Base-by-base conservation (phyloP, 2,888 invertebrate species). In the Andrena dorsata region DNA sequence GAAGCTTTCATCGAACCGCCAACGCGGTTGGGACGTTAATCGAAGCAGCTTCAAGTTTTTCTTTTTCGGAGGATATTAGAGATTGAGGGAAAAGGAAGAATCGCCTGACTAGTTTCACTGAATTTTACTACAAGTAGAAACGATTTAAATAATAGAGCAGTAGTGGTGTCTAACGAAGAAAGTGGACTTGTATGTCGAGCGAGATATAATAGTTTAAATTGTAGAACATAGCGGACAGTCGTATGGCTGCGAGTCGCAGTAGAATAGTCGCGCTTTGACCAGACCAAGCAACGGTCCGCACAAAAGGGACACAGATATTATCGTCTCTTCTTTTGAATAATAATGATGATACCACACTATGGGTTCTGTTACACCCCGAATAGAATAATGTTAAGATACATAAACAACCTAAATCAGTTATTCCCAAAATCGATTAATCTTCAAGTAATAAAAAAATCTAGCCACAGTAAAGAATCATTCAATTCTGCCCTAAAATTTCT, bases 191-290 rank as follows among this genome's bases (percentile, higher is more conserved):
- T 64, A 35, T 41, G 64, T 26, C 64, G 16, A 41, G 23, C 41
- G 64, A 16, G 41, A 41, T 16, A 41, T 5, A 41, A 41, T 41
- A 41, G 64, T 26, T 64, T 41, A 64, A 64, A 64, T 64, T 41
- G 20, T 41, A 41, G 64, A 64, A 64, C 35, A 41, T 41, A 64
- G 26, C 0, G 13, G 4, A 16, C 64, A 64, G 64, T 26, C 41
- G 26, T 64, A 26, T 64, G 26, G 41, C 26, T 64, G 64, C 41
- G 64, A 64, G 35, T 41, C 26, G 41, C 71, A 71, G 71, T 71
- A 28, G 64, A 35, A 64, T 26, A 35, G 64, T 51, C 32, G 32
- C 72, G 72, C 26, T 64, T 73, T 32, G 26, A 53, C 35, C 51
- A 26, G 64, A 56, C 64, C 23, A 51, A 32, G 66, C 20, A 51